Evolutionary conservation across 2,113 vertebrate genomes (phyloP), one percentile per base, ranked within the genome.

Genomic region (Sapajus apella): DNA sequence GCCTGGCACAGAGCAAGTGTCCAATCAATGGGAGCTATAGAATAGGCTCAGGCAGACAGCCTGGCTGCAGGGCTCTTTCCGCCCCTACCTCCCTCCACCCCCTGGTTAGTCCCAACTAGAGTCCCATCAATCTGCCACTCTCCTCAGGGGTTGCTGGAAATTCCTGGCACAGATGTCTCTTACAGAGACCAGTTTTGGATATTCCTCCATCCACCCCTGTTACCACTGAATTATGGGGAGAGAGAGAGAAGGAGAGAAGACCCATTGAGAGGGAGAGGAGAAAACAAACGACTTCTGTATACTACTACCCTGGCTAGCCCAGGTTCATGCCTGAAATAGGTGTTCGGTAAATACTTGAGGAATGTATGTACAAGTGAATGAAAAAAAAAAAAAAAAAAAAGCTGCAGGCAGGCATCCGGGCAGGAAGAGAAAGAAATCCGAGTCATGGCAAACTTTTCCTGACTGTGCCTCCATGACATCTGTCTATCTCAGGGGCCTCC

Each of bases 331-430:
- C 96, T 97, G 93, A 96, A 97, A 97, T 97, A 97, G 97, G 97
- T 92, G 91, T 95, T 98, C 21, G n/a, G 97, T 97, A 98, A 98
- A 97, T 95, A 97, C 93, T 95, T 56, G 83, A 97, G 93, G 93
- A 96, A 97, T 97, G 95, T 97, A 97, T 94, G 95, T 87, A 94
- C 87, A 97, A 96, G 81, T 91, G 95, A 96, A 91, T 96, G 86
- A 85, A 97, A 91, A 86, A 56, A 87, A 52, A 73, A 47, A 64
- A 89, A 50, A 86, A 52, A 73, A 27, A 61, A 64, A 64, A 40
- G n/a, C 1, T n/a, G 80, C 58, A 18, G 90, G 77, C 81, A 86
- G 90, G 55, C 96, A 91, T 94, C 72, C 0, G 13, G 94, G 89
- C 94, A 95, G 58, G 87, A n/a, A 93, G 64, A 55, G 76, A 73